These are phyloP conservation scores for Marmota monax DNA, from an alignment of 2,113 vertebrate species.

Conservation along the genomic window DNA sequence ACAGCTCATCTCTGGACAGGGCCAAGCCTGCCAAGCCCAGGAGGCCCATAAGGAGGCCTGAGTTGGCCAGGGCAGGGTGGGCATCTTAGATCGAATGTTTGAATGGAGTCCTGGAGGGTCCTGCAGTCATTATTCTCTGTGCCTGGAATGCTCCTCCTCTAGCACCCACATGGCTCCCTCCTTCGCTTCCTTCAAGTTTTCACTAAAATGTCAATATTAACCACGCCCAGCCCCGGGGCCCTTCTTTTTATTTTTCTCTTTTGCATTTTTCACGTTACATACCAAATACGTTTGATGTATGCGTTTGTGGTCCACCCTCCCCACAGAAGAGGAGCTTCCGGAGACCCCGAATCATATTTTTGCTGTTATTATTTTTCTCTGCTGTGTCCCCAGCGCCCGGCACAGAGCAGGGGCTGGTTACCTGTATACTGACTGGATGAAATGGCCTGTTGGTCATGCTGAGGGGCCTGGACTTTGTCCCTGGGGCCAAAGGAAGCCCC, in stretches of 20 bases:
- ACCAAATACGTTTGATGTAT: background rate
- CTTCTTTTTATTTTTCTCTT: background rate
- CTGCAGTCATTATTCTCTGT: background rate
- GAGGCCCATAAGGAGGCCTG: background rate
- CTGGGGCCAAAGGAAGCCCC: background rate
- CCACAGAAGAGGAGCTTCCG: background rate
- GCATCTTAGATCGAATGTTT: background rate
- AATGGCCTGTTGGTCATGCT: too few relatives aligned
- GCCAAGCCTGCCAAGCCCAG: fast-evolving
- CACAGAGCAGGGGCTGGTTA: background rate
- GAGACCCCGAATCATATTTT: background rate
- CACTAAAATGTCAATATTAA: background rate
- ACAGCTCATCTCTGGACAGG: background rate
- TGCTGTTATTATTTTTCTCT: background rate
- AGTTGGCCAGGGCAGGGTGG: background rate
- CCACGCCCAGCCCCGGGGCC: fast-evolving
- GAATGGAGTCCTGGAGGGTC: background rate
- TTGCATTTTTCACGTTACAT: too few relatives aligned
- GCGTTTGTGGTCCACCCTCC: background rate
- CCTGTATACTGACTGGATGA: fast-evolving
- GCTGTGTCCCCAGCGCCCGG: background rate
- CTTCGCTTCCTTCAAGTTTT: background rate
- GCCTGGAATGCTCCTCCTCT: background rate
- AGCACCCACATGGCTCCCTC: background rate
- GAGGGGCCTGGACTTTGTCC: background rate